Percentiles rank a stretch among this genome's conserved stretches.
Conservation (phyloP, 1,140 invertebrate species). For the Ceratina calcarata region DNA sequence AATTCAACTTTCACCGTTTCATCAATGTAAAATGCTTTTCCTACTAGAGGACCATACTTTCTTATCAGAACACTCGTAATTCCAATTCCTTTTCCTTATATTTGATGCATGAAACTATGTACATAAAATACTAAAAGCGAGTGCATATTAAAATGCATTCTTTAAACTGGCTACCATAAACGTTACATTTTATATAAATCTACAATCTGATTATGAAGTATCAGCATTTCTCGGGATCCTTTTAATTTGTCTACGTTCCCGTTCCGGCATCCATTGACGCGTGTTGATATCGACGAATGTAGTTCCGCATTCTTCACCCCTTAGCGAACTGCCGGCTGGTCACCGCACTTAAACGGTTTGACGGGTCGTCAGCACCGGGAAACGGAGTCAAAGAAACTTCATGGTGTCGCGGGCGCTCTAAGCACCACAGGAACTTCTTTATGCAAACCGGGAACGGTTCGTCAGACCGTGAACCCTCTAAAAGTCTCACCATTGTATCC, state of each 20-base stretch:
- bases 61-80: not conserved
- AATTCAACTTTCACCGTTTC: slow-evolving; percentile 40
- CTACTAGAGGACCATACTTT: not conserved
- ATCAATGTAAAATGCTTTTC: not conserved
- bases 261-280: no score
- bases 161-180: no score
- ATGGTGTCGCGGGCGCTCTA: not conserved
- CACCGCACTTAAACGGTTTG: not conserved
- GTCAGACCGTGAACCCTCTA: not conserved
- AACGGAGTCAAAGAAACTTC: not conserved
- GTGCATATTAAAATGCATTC: no score
- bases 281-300: no score
- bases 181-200: no score
- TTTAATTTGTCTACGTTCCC: no score
- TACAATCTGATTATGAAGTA: no score
- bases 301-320: slow-evolving; percentile 37
- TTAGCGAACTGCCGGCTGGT: not conserved
- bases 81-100: no score
- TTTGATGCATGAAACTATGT: no score
- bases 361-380: not conserved
- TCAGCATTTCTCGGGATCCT: no score
- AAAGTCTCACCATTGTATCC: not conserved
- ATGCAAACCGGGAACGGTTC: not conserved
- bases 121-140: no score
- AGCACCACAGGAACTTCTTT: not conserved